Evolutionary conservation across 2,888 invertebrate species (phyloP).

Genomic region (Lobophora halterata): DNA sequence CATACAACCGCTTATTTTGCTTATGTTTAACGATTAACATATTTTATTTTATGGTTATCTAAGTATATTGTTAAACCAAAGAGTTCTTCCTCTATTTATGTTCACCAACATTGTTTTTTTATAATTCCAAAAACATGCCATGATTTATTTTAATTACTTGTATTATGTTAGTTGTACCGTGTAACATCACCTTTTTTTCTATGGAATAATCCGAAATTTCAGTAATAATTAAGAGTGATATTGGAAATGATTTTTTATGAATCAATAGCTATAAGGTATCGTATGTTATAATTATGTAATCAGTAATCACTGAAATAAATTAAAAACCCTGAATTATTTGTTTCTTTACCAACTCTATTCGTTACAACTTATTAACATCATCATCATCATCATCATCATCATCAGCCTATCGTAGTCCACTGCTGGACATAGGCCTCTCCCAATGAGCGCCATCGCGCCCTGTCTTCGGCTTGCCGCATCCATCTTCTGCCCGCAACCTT

Average conservation of each 20-base stretch:
- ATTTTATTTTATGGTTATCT: slow-evolving; percentile 48
- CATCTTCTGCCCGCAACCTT: too few species aligned
- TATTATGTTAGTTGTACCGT: slow-evolving; percentile 50
- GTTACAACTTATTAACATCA: too few species aligned
- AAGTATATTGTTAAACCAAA: slow-evolving; percentile 41
- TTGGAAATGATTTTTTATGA: slow-evolving; percentile 81
- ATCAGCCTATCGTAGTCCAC: too few species aligned
- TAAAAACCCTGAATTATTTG: slow-evolving; percentile 57
- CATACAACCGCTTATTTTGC: slow-evolving; percentile 25
- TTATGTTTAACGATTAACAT: slow-evolving; percentile 41
- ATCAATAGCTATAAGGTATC: slow-evolving; percentile 77
- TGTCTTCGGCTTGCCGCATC: too few species aligned
- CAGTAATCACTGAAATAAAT: slow-evolving; percentile 80
- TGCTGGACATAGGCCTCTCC: too few species aligned
- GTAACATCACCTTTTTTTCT: slow-evolving; percentile 67
- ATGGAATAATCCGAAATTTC: slow-evolving; percentile 73
- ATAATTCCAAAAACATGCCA: too few species aligned
- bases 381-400: too few species aligned
- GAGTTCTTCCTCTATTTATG: slow-evolving; percentile 26
- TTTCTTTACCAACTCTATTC: slow-evolving; percentile 49
- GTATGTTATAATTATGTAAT: slow-evolving; percentile 79
- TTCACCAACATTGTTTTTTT: slow-evolving; percentile 22
- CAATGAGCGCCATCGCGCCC: too few species aligned
- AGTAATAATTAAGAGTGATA: slow-evolving; percentile 77
- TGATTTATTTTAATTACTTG: slow-evolving; percentile 31